Percentiles rank a stretch among this genome's conserved stretches.
Conservation (phyloP, 2,888 invertebrate species). For the Napeogenes inachia region DNA sequence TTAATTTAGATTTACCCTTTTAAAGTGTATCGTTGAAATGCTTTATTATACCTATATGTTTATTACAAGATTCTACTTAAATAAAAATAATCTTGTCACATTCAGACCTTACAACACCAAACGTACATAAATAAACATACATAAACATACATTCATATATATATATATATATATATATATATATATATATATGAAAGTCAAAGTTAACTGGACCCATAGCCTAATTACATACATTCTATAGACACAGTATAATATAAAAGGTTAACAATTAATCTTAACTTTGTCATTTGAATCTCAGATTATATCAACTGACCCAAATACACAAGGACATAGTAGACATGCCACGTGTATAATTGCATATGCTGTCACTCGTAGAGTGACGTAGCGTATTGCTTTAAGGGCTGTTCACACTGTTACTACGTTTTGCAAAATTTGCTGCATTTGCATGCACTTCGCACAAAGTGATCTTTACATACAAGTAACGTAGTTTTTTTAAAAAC, state of each 20-base stretch:
- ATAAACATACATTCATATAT: too few species aligned
- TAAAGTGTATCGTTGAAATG: neutral
- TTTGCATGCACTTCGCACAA: neutral
- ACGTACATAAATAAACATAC: too few species aligned
- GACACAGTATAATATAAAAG: too few species aligned
- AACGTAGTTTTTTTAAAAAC: neutral
- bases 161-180: too few species aligned
- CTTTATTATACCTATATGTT: neutral
- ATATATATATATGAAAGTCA: too few species aligned
- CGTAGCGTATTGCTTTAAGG: slow-evolving; percentile 14
- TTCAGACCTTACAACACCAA: too few species aligned
- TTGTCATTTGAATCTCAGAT: slow-evolving; percentile 1
- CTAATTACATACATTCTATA: too few species aligned
- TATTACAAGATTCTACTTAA: neutral
- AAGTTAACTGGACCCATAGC: too few species aligned
- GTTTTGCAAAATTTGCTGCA: neutral
- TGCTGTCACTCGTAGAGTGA: slow-evolving; percentile 24
- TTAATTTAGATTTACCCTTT: slow-evolving; percentile 23
- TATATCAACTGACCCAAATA: slow-evolving; percentile 1
- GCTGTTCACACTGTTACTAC: slow-evolving; percentile 1
- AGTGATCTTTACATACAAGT: neutral
- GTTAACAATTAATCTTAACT: neutral
- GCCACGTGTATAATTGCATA: slow-evolving; percentile 25
- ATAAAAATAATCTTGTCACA: neutral
- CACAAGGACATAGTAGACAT: slow-evolving; percentile 15